Evolutionary conservation across 2,888 invertebrate genomes (phyloP).

Genomic region (Leptopilina drosophilae): DNA sequence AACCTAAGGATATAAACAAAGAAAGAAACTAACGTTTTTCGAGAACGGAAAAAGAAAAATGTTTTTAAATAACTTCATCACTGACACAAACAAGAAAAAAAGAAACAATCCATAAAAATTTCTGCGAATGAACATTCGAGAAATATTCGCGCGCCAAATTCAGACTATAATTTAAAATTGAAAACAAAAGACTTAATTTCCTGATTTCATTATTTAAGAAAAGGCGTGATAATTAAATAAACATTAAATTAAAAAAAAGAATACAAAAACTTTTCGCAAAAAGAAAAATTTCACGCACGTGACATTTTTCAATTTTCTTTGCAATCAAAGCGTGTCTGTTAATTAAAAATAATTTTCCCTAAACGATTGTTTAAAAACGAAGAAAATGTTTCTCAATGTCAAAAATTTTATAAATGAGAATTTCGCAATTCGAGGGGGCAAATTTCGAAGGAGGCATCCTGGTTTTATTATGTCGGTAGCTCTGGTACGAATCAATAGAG

Average conservation of each 20-base stretch:
- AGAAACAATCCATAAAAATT: neutral
- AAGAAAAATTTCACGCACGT: too few species aligned
- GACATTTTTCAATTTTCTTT: neutral
- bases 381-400: neutral
- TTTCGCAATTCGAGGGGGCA: neutral
- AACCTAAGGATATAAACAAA: too few species aligned
- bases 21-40: too few species aligned
- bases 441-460: slow-evolving; percentile 22
- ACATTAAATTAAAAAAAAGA: too few species aligned
- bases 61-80: neutral
- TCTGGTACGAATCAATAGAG: slow-evolving; percentile 74
- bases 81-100: slow-evolving; percentile 13
- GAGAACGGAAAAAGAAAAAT: neutral
- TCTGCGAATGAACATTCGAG: neutral
- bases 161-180: neutral
- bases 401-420: neutral
- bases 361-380: neutral
- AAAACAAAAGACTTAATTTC: neutral
- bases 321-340: neutral
- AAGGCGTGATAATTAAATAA: neutral
- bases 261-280: too few species aligned
- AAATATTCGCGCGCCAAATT: slow-evolving; percentile 17
- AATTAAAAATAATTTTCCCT: neutral
- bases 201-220: slow-evolving; percentile 4
- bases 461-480: slow-evolving; percentile 50